These are phyloP conservation scores for Meloidogyne floridensis DNA, from an alignment of 1,140 invertebrate genomes.

Conservation along the genomic window DNA sequence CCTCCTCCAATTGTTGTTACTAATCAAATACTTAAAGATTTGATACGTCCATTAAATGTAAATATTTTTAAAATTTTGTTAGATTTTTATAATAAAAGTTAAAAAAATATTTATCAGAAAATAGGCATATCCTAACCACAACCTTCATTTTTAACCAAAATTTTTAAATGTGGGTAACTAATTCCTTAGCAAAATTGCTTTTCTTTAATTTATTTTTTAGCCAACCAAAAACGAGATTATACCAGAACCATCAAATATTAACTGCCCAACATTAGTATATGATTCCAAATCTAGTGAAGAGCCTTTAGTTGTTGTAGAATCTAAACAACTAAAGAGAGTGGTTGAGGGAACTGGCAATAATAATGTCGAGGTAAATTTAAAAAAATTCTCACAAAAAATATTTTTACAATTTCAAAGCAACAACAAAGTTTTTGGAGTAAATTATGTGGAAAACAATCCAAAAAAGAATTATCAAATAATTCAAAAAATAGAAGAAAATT, in stretches of 20 bases:
- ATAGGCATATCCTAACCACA: too few relatives aligned
- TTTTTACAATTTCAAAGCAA: background rate
- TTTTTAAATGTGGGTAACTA: too few relatives aligned
- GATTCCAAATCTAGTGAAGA: background rate
- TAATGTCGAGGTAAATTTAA: background rate
- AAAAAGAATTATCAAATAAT: background rate
- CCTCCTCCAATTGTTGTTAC: background rate
- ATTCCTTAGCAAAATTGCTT: background rate
- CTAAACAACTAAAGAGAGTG: background rate
- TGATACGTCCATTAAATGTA: conserved; percentile 12
- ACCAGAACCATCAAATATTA: background rate
- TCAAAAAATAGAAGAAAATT: conserved; percentile 1
- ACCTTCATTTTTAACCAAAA: too few relatives aligned
- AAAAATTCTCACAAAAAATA: background rate
- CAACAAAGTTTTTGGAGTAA: background rate
- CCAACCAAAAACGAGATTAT: background rate
- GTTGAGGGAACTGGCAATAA: background rate
- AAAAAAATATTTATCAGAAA: too few relatives aligned
- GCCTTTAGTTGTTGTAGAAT: background rate
- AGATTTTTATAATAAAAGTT: too few relatives aligned
- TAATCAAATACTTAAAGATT: conserved; percentile 20
- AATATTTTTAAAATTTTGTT: background rate
- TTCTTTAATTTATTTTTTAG: background rate
- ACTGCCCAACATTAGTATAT: background rate
- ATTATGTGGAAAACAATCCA: background rate